Evolutionary conservation across 1,140 invertebrate genomes (phyloP).

Genomic region (Eupristina koningsbergeri): DNA sequence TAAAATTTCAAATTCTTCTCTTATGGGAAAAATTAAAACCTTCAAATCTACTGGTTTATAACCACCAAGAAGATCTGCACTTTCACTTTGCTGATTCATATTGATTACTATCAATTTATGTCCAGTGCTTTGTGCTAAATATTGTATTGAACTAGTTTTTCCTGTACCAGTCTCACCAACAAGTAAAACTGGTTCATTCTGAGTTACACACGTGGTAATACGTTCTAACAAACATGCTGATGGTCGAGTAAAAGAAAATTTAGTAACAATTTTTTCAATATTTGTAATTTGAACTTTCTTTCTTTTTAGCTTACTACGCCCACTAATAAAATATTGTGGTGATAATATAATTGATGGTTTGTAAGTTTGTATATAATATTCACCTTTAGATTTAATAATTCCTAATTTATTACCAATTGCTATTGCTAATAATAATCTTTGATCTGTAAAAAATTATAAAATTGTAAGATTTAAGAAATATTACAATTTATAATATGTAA

Average conservation of each 20-base stretch:
- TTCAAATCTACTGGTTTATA: constrained; percentile 96
- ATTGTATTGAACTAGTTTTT: constrained; percentile 97
- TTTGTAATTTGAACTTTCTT: constrained; percentile 51
- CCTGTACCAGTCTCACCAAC: constrained; percentile 99
- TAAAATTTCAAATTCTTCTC: constrained; percentile 88
- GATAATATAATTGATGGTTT: constrained; percentile 82
- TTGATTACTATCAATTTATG: constrained; percentile 96
- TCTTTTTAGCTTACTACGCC: constrained; percentile 73
- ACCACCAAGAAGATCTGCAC: constrained; percentile 94
- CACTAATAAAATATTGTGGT: constrained; percentile 72
- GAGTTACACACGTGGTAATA: constrained; percentile 85
- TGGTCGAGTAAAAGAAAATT: constrained; percentile 87
- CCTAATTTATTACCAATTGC: constrained; percentile 87
- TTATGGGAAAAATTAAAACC: constrained; percentile 85
- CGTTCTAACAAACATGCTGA: constrained; percentile 89
- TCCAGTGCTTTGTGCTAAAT: constrained; percentile 87
- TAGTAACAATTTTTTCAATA: constrained; percentile 68
- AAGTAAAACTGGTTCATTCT: constrained; percentile 92
- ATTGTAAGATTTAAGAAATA: background rate
- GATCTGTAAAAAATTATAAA: constrained; percentile 63
- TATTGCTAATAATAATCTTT: constrained; percentile 80
- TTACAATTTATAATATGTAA: too few relatives aligned
- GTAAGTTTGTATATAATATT: constrained; percentile 84
- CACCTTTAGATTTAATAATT: constrained; percentile 86
- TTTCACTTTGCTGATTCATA: constrained; percentile 99